A percentile compares a stretch with the other conserved stretches of the same genome.
phyloP scores from a whole-genome alignment of 2,797 vertebrate genomes.

The Amniataba percoides region DNA sequence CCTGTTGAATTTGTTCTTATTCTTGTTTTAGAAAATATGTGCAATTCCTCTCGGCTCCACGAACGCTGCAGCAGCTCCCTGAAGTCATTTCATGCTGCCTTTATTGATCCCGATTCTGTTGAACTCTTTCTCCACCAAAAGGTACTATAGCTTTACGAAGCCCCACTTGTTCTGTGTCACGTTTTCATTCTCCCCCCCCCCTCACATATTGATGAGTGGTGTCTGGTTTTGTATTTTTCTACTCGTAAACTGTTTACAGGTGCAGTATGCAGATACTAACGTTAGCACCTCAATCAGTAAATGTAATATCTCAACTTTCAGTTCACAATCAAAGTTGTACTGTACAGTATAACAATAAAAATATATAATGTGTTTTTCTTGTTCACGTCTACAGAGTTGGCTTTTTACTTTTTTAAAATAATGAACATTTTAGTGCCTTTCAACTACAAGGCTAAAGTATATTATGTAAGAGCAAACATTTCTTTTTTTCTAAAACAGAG shows the following conservation, averaged over 20 bases:
- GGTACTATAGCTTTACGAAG: conserved; percentile 81
- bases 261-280: conserved; percentile 68
- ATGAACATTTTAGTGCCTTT: background rate
- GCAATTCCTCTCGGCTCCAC: conserved; percentile 58
- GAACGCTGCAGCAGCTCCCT: conserved; percentile 34
- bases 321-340: conserved; percentile 72
- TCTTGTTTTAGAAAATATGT: conserved; percentile 56
- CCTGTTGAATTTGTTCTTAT: conserved; percentile 37
- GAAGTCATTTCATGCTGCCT: conserved; percentile 59
- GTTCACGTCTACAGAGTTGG: conserved; percentile 1
- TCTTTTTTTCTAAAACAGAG: background rate
- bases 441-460: background rate
- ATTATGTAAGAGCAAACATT: background rate
- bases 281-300: conserved; percentile 76
- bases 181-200: conserved; percentile 32
- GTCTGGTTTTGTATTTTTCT: conserved; percentile 83
- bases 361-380: conserved; percentile 37
- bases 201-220: conserved; percentile 63
- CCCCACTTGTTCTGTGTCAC: conserved; percentile 30
- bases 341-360: conserved; percentile 83
- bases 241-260: conserved; percentile 75
- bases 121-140: conserved; percentile 66
- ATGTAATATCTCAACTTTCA: conserved; percentile 72
- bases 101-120: conserved; percentile 42
- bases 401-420: background rate